Percentiles rank a stretch among this genome's conserved stretches.
phyloP scores from a whole-genome alignment of 2,113 vertebrate species.

The Pygoscelis adeliae region DNA sequence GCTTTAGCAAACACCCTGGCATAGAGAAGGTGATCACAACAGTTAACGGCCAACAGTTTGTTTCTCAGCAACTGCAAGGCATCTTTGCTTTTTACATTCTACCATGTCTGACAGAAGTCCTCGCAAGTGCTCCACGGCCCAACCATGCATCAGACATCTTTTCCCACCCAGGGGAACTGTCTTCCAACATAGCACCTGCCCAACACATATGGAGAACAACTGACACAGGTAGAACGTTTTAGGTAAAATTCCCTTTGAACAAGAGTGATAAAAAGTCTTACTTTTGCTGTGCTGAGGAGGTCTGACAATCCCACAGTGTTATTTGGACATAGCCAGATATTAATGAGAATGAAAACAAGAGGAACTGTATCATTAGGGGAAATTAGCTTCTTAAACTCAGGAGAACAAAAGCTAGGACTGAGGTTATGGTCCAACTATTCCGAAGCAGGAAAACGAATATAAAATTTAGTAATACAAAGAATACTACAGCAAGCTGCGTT shows the following conservation, averaged over 20 bases:
- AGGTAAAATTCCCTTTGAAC: background rate
- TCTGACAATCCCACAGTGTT: background rate
- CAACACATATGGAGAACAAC: background rate
- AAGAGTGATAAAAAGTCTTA: background rate
- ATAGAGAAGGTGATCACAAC: background rate
- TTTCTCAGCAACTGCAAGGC: background rate
- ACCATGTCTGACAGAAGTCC: background rate
- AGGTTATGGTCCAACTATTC: background rate
- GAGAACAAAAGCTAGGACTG: background rate
- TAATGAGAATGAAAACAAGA: background rate
- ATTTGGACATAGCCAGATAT: background rate
- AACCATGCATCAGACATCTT: background rate
- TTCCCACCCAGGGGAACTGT: background rate
- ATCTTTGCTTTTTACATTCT: background rate
- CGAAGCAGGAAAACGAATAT: background rate
- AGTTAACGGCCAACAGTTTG: background rate
- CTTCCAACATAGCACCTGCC: background rate
- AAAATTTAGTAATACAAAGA: background rate
- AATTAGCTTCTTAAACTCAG: background rate
- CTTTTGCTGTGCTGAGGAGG: background rate
- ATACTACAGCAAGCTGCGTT: background rate
- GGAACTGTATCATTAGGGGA: background rate
- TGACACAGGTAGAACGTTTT: background rate
- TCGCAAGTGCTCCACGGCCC: background rate
- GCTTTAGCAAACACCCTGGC: background rate